Percentiles rank a stretch among this genome's conserved stretches.
Evolutionary conservation across 2,113 vertebrate species (phyloP).

Genomic region (Mungos mungo): DNA sequence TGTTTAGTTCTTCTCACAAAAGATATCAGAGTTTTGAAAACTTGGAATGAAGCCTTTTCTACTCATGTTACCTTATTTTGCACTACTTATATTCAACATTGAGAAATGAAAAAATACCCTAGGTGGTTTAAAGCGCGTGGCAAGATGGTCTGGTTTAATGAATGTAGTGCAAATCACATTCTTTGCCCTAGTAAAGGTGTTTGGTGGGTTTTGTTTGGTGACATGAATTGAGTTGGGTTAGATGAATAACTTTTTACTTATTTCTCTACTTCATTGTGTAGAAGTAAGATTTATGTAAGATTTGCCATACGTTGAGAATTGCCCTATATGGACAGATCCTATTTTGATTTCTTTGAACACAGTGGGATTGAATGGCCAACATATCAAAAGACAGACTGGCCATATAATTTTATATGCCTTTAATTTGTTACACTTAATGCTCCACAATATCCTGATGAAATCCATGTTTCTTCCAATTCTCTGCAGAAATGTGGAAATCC

Average conservation of each 20-base stretch:
- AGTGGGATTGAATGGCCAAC: background rate
- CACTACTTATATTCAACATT: background rate
- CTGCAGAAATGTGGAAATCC: background rate
- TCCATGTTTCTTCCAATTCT: background rate
- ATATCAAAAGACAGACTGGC: background rate
- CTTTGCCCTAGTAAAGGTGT: background rate
- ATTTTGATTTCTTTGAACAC: slow-evolving; percentile 19
- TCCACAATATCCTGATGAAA: background rate
- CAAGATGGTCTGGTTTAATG: background rate
- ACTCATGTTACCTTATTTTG: background rate
- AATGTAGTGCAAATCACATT: background rate
- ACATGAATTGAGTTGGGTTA: background rate
- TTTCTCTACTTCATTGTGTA: background rate
- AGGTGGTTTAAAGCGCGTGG: background rate
- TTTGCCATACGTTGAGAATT: background rate
- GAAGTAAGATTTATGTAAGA: background rate
- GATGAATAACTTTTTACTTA: background rate
- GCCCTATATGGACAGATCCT: background rate
- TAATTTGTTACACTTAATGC: background rate
- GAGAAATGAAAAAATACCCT: background rate
- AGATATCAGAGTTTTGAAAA: background rate
- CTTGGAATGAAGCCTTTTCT: slow-evolving; percentile 8
- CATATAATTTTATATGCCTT: background rate
- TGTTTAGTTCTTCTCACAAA: background rate
- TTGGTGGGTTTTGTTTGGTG: background rate